A percentile compares a stretch with the other conserved stretches of the same genome.
Conservation (phyloP, 2,888 invertebrate species). For the Cybosia mesomella region DNA sequence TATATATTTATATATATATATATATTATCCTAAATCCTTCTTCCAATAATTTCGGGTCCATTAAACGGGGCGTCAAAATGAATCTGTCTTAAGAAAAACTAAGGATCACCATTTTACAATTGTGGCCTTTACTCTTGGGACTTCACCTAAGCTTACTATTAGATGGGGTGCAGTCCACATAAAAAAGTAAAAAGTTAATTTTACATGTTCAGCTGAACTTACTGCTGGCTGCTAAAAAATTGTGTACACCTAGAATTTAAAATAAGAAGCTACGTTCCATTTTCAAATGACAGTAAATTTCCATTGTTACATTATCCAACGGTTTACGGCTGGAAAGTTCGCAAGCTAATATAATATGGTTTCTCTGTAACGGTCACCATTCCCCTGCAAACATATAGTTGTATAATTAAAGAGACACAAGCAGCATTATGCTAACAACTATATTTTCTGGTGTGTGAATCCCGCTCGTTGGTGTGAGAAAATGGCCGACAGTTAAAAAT, state of each 20-base stretch:
- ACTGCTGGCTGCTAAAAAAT: background rate
- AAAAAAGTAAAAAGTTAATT: background rate
- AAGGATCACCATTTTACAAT: too few relatives aligned
- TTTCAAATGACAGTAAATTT: constrained; percentile 39
- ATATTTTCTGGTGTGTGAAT: constrained; percentile 52
- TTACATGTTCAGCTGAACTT: background rate
- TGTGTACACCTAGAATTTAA: background rate
- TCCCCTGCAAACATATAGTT: constrained; percentile 52
- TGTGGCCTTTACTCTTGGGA: too few relatives aligned
- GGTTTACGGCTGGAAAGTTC: constrained; percentile 45
- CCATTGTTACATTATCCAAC: constrained; percentile 27
- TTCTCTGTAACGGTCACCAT: constrained; percentile 49
- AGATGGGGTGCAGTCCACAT: background rate
- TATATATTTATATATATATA: too few relatives aligned
- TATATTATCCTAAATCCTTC: too few relatives aligned
- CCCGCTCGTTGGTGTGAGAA: constrained; percentile 31
- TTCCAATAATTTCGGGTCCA: too few relatives aligned
- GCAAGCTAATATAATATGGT: constrained; percentile 47
- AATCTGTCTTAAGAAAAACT: too few relatives aligned
- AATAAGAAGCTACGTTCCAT: constrained; percentile 30
- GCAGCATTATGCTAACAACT: constrained; percentile 61
- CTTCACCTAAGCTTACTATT: too few relatives aligned
- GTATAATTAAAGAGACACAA: constrained; percentile 62
- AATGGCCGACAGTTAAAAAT: constrained; percentile 47
- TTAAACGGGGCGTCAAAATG: too few relatives aligned